Evolutionary conservation across 2,888 invertebrate genomes (phyloP).

Genomic region (Heliconius cydno): DNA sequence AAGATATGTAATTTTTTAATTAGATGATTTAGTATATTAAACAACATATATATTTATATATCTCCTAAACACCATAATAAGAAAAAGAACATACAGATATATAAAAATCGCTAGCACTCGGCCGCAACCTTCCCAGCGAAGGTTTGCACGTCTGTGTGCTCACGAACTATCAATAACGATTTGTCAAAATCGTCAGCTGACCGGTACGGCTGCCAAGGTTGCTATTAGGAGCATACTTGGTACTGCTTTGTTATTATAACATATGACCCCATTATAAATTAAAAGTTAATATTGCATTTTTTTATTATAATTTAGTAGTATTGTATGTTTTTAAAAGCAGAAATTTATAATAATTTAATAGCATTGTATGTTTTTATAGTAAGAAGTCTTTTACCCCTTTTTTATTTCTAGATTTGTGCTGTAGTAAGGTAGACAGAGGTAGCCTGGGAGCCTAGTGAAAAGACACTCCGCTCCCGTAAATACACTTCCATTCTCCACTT

Average conservation of each 20-base stretch:
- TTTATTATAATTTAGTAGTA: not conserved
- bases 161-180: conserved; percentile 65
- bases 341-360: not conserved
- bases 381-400: too few relatives aligned
- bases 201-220: conserved; percentile 45
- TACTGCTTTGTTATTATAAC: not conserved
- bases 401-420: too few relatives aligned
- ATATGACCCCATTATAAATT: not conserved
- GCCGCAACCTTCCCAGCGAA: conserved; percentile 23
- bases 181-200: conserved; percentile 61
- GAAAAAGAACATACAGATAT: not conserved
- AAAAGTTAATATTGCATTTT: not conserved
- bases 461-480: too few relatives aligned
- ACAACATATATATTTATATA: not conserved
- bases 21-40: not conserved
- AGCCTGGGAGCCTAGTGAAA: too few relatives aligned
- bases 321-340: too few relatives aligned
- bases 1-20: too few relatives aligned
- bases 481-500: too few relatives aligned
- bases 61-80: not conserved
- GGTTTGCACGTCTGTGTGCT: conserved; percentile 30
- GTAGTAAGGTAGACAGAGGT: too few relatives aligned
- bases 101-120: conserved; percentile 22
- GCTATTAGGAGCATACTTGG: conserved; percentile 6
- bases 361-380: too few relatives aligned